A percentile compares a stretch with the other conserved stretches of the same genome.
Conservation (phyloP, 2,888 invertebrate genomes). For the Pyrochroa serraticornis region DNA sequence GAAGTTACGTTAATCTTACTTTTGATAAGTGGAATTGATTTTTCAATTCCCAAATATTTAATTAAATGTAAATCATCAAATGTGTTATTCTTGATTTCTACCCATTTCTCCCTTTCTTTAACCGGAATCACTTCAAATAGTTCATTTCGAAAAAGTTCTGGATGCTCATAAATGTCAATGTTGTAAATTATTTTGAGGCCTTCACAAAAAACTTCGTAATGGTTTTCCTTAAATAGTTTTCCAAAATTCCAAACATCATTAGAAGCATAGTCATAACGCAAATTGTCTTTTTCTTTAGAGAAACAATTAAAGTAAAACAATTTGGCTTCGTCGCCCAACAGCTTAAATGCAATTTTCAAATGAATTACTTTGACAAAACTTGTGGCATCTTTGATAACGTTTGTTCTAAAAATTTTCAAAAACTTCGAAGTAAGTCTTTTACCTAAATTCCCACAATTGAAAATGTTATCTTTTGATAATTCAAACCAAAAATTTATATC, state of each 20-base stretch:
- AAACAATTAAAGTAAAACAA: conserved; percentile 6
- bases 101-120: conserved; percentile 18
- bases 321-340: conserved; percentile 3
- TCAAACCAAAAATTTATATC: too few relatives aligned
- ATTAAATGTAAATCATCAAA: conserved; percentile 13
- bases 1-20: conserved; percentile 23
- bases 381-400: conserved; percentile 13
- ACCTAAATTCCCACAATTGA: too few relatives aligned
- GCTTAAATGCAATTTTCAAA: conserved; percentile 10
- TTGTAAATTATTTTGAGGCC: conserved; percentile 10
- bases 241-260: neutral
- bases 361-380: too few relatives aligned
- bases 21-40: conserved; percentile 24
- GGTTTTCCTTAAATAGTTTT: neutral
- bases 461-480: too few relatives aligned
- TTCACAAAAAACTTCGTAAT: conserved; percentile 14
- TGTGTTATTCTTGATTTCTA: conserved; percentile 13
- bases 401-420: too few relatives aligned
- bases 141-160: conserved; percentile 15
- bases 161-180: conserved; percentile 16
- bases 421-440: too few relatives aligned
- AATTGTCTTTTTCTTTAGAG: too few relatives aligned
- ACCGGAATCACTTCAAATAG: conserved; percentile 10
- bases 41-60: conserved; percentile 6
- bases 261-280: neutral